Percentiles rank a stretch among this genome's conserved stretches.
Conservation (phyloP, 2,888 invertebrate species). For the Alcis repandata region DNA sequence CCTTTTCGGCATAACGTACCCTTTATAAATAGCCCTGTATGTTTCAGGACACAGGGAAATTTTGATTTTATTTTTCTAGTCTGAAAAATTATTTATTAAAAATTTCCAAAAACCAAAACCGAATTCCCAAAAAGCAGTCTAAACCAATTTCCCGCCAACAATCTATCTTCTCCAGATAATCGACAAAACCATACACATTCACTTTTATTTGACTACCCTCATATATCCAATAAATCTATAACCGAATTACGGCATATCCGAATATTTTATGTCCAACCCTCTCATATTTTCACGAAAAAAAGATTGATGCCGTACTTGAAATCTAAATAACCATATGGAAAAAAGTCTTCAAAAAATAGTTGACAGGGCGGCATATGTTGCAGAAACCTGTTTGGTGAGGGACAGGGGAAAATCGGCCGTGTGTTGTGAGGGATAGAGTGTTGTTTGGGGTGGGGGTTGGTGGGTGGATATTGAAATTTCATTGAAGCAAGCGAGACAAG, state of each 20-base stretch:
- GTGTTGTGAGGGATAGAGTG: conserved; percentile 26
- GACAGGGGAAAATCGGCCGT: conserved; percentile 31
- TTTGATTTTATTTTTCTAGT: too few relatives aligned
- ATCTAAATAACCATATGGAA: conserved; percentile 47
- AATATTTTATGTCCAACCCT: conserved; percentile 46
- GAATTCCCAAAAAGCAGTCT: conserved; percentile 7
- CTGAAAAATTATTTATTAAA: too few relatives aligned
- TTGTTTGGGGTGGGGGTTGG: conserved; percentile 38
- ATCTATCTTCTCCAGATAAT: conserved; percentile 32
- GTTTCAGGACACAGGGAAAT: too few relatives aligned
- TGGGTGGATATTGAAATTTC: conserved; percentile 65
- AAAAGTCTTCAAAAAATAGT: conserved; percentile 53
- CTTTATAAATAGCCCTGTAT: too few relatives aligned
- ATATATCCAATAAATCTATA: conserved; percentile 46
- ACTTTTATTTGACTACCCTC: conserved; percentile 46
- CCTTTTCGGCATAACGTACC: too few relatives aligned
- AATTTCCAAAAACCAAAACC: neutral
- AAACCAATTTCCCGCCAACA: conserved; percentile 21
- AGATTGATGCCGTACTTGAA: conserved; percentile 48
- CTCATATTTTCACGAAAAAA: conserved; percentile 45
- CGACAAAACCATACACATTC: conserved; percentile 39
- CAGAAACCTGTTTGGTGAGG: conserved; percentile 30
- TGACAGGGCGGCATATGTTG: conserved; percentile 51
- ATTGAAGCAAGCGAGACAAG: conserved; percentile 60
- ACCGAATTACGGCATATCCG: conserved; percentile 48